Base-by-base conservation (phyloP, 2,113 vertebrate genomes). In the Clinocottus analis region DNA sequence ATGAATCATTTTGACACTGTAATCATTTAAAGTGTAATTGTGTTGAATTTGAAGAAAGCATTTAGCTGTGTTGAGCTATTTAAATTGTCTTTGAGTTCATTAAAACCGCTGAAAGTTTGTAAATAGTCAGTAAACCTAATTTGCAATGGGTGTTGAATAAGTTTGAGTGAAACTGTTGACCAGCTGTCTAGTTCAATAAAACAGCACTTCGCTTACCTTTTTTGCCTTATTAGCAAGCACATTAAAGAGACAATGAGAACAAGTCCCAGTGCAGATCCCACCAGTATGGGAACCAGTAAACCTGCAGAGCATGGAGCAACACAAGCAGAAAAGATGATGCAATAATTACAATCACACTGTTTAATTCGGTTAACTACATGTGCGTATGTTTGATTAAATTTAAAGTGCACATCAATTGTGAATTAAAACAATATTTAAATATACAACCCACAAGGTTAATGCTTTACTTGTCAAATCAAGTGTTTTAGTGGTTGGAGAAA, bases 181-280 rank as follows among this genome's bases (percentile, higher is more conserved):
- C 11, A 29, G 19, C 43, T 41, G 17, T 61, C 4, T 2, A 33
- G 6, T 43, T 58, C 31, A 51, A 56, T 23, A 31, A 17, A 45
- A 31, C 5, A 49, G 5, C 33, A 17, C 10, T 61, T 58, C 31
- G 68, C 95, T 94, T 88, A 98, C 97, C 96, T 94, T 88, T 91
- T 96, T 83, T 87, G 95, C 81, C 90, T 93, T n/a, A 96, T 89
- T 41, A 97, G 81, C 83, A 93, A 97, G 56, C 92, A 85, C 0
- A 90, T 80, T 68, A 93, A 74, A 8, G 85, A 90, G n/a, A 95
- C 80, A 78, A 96, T 75, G 31, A 95, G 31, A 64, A 94, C 69
- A 63, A 94, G 75, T 80, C 94, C 96, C 16, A 98, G 75, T 66
- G 91, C 1, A 8, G 94, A 94, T 43, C 85, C 92, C 85, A 95